Evolutionary conservation across 2,888 invertebrate genomes (phyloP).

Genomic region (Polylopha cassiicola): DNA sequence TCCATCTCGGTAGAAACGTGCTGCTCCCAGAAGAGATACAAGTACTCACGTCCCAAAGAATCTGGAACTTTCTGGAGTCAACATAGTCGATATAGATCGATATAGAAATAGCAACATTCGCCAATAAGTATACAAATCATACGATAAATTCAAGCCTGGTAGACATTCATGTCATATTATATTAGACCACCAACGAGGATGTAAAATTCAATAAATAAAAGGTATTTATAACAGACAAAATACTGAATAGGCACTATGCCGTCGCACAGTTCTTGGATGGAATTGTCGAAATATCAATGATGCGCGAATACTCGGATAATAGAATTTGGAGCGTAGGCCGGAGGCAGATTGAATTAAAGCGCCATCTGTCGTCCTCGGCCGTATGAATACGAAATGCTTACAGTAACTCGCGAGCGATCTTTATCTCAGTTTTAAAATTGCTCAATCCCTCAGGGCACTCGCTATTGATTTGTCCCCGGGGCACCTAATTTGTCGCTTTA

Average conservation of each 20-base stretch:
- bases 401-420: conserved; percentile 65
- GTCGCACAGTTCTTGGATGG: conserved; percentile 45
- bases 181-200: conserved; percentile 1
- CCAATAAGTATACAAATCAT: too few relatives aligned
- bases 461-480: conserved; percentile 69
- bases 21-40: too few relatives aligned
- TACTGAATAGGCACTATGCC: conserved; percentile 35
- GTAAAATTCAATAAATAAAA: conserved; percentile 4
- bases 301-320: conserved; percentile 74
- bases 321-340: conserved; percentile 72
- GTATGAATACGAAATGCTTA: conserved; percentile 74
- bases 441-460: conserved; percentile 64
- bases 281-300: conserved; percentile 76
- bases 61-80: too few relatives aligned
- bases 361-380: conserved; percentile 72
- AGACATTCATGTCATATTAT: too few relatives aligned
- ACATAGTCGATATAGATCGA: too few relatives aligned
- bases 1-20: too few relatives aligned
- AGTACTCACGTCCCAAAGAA: too few relatives aligned
- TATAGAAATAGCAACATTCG: too few relatives aligned
- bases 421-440: conserved; percentile 77
- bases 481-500: conserved; percentile 63
- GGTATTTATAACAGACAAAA: too few relatives aligned
- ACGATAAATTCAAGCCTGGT: too few relatives aligned
- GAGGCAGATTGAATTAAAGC: conserved; percentile 74